Evolutionary conservation across 2,113 vertebrate genomes (phyloP), one percentile per base, ranked within the genome.

Genomic region (Neotoma lepida): DNA sequence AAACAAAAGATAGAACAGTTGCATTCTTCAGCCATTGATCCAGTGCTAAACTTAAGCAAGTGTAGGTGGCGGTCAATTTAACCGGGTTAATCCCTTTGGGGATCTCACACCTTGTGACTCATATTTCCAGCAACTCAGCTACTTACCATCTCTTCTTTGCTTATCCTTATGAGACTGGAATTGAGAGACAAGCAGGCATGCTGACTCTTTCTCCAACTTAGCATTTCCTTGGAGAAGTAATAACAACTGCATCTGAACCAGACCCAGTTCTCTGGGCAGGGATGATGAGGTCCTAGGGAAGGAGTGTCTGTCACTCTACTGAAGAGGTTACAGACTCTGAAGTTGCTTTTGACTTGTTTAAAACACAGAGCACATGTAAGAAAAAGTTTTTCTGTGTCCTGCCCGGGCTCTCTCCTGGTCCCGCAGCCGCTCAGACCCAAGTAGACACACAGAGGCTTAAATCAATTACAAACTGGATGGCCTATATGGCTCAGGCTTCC

Each of bases 171-270:
- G 33, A 94, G 95, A 49, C 86, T 96, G 46, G 95, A 78, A 56
- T 92, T 74, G 1, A 56, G 73, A 86, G 89, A 86, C 3, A 6
- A 58, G 41, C 89, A 96, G 56, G 46, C 80, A 28, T 1, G 33
- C 26, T 74, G 78, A 74, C 95, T 94, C 9, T 94, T 54, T 30
- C 22, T 80, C 93, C 95, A 96, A 2, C 24, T 89, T 49, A 96
- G 14, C 26, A 0, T 0, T 24, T 86, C 71, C 26, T 66, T 66
- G 35, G 95, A 94, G 80, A 94, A 89, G 80, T 92, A 92, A 20
- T 96, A 94, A 80, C 95, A 94, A 8, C 39, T 86, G 33, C 54
- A 58, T 58, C 64, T 64, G 80, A 96, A 92, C 89, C 93, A 92
- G 61, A 96, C 26, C 93, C 95, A 94, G 9, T 51, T 49, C 64